Evolutionary conservation across 2,113 vertebrate species (phyloP).

Genomic region (Porphyrio hochstetteri): DNA sequence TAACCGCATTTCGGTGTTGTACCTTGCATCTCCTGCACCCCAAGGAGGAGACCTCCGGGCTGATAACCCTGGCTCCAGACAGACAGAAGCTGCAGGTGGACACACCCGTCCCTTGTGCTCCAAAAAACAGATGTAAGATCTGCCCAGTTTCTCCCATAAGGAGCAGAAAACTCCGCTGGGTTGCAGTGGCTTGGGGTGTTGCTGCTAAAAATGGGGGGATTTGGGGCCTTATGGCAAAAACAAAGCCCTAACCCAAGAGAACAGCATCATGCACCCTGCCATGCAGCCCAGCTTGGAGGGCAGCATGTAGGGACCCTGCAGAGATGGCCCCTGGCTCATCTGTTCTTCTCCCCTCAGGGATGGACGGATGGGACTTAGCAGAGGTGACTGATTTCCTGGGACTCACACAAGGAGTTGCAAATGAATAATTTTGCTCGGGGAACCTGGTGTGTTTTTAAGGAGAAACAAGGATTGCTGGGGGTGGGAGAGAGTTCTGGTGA

Average conservation of each 20-base stretch:
- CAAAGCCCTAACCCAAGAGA: background rate
- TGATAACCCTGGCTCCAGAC: background rate
- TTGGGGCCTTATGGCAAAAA: background rate
- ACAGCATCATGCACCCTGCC: background rate
- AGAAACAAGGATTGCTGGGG: background rate
- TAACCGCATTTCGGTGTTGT: accelerated
- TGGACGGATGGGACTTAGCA: background rate
- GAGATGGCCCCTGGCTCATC: background rate
- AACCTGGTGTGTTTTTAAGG: background rate
- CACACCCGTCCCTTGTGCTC: background rate
- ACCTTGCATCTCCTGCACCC: background rate
- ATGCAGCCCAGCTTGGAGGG: background rate
- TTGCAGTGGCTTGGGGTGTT: background rate
- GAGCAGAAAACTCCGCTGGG: background rate
- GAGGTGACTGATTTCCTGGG: background rate
- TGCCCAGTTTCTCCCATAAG: background rate
- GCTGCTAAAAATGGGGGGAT: background rate
- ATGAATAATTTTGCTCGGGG: background rate
- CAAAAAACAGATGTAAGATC: background rate
- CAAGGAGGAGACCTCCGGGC: background rate
- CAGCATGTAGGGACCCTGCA: background rate
- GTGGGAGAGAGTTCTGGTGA: background rate
- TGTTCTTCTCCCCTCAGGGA: accelerated
- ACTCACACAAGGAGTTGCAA: background rate
- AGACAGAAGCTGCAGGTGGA: background rate